A percentile compares a stretch with the other conserved stretches of the same genome.
These are phyloP conservation scores for Numida meleagris DNA, from an alignment of 2,113 vertebrate species.

Conservation along the genomic window DNA sequence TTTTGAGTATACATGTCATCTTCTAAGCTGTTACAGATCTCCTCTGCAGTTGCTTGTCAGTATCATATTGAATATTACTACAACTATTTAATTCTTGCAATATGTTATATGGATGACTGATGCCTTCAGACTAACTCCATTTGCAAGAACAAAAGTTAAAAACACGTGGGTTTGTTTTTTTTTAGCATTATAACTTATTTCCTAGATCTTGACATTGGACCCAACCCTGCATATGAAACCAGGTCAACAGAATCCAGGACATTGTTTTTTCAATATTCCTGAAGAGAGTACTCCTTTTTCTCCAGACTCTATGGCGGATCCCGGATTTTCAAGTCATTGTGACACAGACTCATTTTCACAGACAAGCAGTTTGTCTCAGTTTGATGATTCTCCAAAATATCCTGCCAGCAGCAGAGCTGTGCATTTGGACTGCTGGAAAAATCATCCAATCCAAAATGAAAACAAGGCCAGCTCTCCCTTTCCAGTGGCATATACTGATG, in stretches of 20 bases:
- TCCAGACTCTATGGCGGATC: conserved; percentile 84
- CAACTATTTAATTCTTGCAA: neutral
- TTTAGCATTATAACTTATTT: conserved; percentile 12
- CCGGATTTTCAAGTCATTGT: conserved; percentile 73
- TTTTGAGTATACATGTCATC: neutral
- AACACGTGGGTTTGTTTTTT: neutral
- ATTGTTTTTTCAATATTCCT: conserved; percentile 71
- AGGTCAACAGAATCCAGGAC: conserved; percentile 75
- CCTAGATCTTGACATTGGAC: conserved; percentile 85
- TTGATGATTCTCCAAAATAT: conserved; percentile 58
- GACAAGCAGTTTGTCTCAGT: conserved; percentile 75
- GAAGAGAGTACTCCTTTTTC: conserved; percentile 74
- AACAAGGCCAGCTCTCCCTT: conserved; percentile 53
- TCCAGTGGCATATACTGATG: conserved; percentile 6
- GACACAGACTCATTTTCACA: conserved; percentile 84
- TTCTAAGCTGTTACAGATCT: neutral
- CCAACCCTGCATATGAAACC: conserved; percentile 81
- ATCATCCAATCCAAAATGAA: conserved; percentile 50
- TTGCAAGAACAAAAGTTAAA: neutral
- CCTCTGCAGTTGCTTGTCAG: neutral
- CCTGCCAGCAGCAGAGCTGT: conserved; percentile 49
- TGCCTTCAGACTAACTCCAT: neutral
- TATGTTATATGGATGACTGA: neutral
- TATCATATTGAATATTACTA: no score
- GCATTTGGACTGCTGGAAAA: conserved; percentile 58